Base-by-base conservation (phyloP, 2,113 vertebrate species). In the Hippocampus mohnikei region DNA sequence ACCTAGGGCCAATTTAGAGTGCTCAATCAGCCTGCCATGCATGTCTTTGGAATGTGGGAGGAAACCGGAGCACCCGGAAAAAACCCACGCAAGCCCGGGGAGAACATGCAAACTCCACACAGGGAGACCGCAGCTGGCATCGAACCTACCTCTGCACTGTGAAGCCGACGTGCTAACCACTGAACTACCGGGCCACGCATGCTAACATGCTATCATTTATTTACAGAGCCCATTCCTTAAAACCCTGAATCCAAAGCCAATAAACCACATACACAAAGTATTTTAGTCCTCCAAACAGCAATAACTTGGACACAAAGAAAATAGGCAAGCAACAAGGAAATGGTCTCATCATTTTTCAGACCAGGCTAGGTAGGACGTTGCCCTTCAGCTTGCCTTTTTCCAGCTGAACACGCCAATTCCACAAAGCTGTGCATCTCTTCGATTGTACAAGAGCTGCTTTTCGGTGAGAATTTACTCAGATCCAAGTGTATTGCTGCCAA, bases 391-490 rank as follows among this genome's bases (percentile, higher is more conserved):
- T 77, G 70, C 77, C 67, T 33, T 88, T 85, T 82, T 75, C 70
- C 72, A 78, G 74, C 40, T 55, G 66, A 76, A 62, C 73, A 69
- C 61, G 72, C 29, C 37, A 23, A 76, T 85, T 82, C 72, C 70
- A 74, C 7, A 44, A 78, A 61, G 78, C 62, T 75, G 67, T 74
- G 3, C 0, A 69, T 59, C 66, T 66, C 73, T 69, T 65, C 29
- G 53, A 63, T 75, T 72, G 64, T 62, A 74, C 56, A 72, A 58
- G 52, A 82, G 44, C 66, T 58, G 73, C 74, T 82, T 73, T 81
- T 84, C 77, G 79, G 71, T 80, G 40, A 65, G 76, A 84, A 89
- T 90, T 85, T 87, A 87, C 83, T 90, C 77, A 33, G 52, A 80
- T 76, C 77, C 79, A 64, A 52, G 72, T 85, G 72, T 84, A 78